Base-by-base conservation (phyloP, 2,113 vertebrate species). In the Cyphomyrus discorhynchus region DNA sequence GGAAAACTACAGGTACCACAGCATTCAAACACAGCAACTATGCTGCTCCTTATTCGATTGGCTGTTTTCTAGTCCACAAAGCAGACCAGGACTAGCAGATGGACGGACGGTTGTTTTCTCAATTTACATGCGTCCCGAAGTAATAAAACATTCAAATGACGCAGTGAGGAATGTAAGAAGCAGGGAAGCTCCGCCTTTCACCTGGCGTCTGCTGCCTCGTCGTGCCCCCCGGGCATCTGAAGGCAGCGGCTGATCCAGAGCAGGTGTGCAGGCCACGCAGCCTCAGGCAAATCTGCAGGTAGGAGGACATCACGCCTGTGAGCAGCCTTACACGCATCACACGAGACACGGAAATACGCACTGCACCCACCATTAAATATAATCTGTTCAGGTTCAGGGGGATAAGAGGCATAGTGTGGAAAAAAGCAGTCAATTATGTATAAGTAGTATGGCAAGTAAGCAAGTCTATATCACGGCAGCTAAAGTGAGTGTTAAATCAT, bases 221-320 rank as follows among this genome's bases (percentile, higher is more conserved):
- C 91, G 80, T 95, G 95, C 93, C 97, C 95, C 58, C 94, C 92
- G 87, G 95, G 88, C 89, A 92, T 93, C 92, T 93, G 96, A 87
- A 99, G 93, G 88, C 94, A 96, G 91, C 94, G 89, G 0, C 95
- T 96, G 93, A 98, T 93, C 90, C 91, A 95, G 91, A 92, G 94
- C 93, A 99, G 92, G 83, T 97, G 96, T 86, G 94, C 95, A 91
- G 90, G 92, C 95, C 95, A 95, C 1, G 91, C 93, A 17, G 91
- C 88, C 91, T 62, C 74, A 87, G 96, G 95, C 91, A 97, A 92
- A 56, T 97, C 98, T 99, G 93, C 53, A 91, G 83, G 39, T 70
- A 90, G 85, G 93, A 4, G 84, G 90, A 58, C 24, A 31, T 24
- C 11, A 70, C 3, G 11, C n/a, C n/a, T n/a, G 62, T 66, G 62